Percentiles rank a stretch among this genome's conserved stretches.
These are phyloP conservation scores for Cladorhizidae sp. DNA, from an alignment of 37 sponge, comb jelly and placozoan genomes.

Conservation along the genomic window DNA sequence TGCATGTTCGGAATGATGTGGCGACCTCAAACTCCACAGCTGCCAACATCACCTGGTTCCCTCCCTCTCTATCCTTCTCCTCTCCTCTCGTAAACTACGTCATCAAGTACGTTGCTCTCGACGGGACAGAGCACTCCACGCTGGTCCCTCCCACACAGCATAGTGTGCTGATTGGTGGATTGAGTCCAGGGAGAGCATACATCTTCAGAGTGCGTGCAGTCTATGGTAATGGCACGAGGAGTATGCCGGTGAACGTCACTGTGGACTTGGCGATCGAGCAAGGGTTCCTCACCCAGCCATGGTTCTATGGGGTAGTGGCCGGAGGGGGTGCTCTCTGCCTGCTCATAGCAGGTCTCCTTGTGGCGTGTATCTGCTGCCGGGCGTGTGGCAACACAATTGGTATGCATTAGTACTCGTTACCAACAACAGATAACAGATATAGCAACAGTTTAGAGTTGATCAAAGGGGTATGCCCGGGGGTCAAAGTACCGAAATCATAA, in stretches of 20 bases:
- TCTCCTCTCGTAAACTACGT: not conserved
- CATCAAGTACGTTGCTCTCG: not conserved
- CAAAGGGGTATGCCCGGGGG: no score
- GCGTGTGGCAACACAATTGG: not conserved
- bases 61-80: not conserved
- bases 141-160: not conserved
- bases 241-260: not conserved
- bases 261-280: not conserved
- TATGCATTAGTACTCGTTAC: no score
- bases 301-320: constrained; percentile 3
- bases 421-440: no score
- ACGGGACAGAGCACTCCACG: not conserved
- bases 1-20: no score
- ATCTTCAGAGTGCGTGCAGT: not conserved
- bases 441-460: no score
- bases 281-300: not conserved
- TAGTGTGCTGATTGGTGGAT: not conserved
- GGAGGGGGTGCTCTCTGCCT: not conserved
- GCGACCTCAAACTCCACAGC: no score
- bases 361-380: not conserved
- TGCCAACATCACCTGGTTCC: not conserved
- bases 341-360: not conserved
- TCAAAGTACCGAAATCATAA: no score
- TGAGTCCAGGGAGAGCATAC: not conserved
- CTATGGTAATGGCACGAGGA: not conserved